Evolutionary conservation across 1,140 invertebrate species (phyloP).

Genomic region (Drosophila hydei): DNA sequence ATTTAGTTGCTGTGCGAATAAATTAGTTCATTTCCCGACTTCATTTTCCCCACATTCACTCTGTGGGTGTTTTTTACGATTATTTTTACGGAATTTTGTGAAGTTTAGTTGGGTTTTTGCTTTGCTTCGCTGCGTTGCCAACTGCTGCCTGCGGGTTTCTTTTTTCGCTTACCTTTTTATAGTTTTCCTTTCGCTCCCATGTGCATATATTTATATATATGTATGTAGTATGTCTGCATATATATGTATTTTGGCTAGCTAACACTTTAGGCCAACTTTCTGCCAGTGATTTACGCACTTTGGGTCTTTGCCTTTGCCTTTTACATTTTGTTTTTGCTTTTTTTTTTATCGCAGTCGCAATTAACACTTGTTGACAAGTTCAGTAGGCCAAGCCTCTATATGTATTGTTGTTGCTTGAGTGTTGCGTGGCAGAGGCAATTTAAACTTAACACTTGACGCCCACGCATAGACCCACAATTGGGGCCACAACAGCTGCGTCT

Average conservation of each 20-base stretch:
- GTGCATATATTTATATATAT: not conserved
- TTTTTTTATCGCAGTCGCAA: slow-evolving; percentile 49
- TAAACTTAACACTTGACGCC: slow-evolving; percentile 58
- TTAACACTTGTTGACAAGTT: slow-evolving; percentile 79
- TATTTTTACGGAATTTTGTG: slow-evolving; percentile 20
- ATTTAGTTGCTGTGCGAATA: slow-evolving; percentile 13
- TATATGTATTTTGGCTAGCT: slow-evolving; percentile 1
- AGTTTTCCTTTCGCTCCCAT: slow-evolving; percentile 6
- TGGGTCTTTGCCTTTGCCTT: slow-evolving; percentile 1
- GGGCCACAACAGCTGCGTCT: slow-evolving; percentile 28
- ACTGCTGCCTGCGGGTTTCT: not conserved
- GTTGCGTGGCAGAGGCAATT: slow-evolving; percentile 50
- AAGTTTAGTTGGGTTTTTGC: slow-evolving; percentile 13
- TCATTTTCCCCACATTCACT: slow-evolving; percentile 23
- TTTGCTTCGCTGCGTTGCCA: slow-evolving; percentile 20
- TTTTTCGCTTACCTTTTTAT: slow-evolving; percentile 7
- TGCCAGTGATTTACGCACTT: slow-evolving; percentile 33
- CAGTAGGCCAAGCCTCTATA: slow-evolving; percentile 57
- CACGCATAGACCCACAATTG: slow-evolving; percentile 36
- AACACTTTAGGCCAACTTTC: slow-evolving; percentile 7
- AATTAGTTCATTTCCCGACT: slow-evolving; percentile 40
- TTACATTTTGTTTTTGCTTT: not conserved
- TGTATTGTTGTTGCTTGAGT: slow-evolving; percentile 23
- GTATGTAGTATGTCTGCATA: not conserved
- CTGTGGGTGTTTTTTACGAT: slow-evolving; percentile 21